Evolutionary conservation across 2,888 invertebrate genomes (phyloP).

Genomic region (Caradrina kadenii): DNA sequence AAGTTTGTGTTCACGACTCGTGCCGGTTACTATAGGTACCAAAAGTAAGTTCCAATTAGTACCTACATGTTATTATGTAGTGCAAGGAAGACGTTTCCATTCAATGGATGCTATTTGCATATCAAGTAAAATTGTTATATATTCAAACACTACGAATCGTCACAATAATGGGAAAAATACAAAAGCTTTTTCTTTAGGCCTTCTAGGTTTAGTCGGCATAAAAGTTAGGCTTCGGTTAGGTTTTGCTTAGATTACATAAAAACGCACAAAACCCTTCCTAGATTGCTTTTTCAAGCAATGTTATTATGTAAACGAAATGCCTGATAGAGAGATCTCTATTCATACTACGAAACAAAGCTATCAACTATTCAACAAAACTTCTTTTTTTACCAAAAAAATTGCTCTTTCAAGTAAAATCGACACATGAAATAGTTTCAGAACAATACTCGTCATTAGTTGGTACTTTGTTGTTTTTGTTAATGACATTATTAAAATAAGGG

Average conservation of each 20-base stretch:
- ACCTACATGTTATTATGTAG: no score
- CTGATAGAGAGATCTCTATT: constrained; percentile 29
- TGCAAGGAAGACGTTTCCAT: neutral
- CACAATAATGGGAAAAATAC: constrained; percentile 20
- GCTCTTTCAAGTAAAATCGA: no score
- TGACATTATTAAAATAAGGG: no score
- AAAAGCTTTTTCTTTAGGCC: constrained; percentile 23
- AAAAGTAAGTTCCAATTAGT: no score
- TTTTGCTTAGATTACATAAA: constrained; percentile 17
- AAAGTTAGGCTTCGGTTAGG: constrained; percentile 17
- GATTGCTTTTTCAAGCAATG: constrained; percentile 41
- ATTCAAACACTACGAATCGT: neutral
- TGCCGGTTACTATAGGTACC: no score
- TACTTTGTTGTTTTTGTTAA: no score
- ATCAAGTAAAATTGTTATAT: neutral
- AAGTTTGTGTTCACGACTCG: no score
- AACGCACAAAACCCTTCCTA: constrained; percentile 33
- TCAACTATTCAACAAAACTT: neutral
- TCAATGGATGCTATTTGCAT: neutral
- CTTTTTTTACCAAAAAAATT: neutral
- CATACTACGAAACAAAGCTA: constrained; percentile 12
- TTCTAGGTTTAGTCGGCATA: constrained; percentile 6
- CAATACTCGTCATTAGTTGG: no score
- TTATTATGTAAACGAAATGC: constrained; percentile 53
- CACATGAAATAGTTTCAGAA: no score